Evolutionary conservation across 2,113 vertebrate species (phyloP).

Genomic region (Malurus elegans): DNA sequence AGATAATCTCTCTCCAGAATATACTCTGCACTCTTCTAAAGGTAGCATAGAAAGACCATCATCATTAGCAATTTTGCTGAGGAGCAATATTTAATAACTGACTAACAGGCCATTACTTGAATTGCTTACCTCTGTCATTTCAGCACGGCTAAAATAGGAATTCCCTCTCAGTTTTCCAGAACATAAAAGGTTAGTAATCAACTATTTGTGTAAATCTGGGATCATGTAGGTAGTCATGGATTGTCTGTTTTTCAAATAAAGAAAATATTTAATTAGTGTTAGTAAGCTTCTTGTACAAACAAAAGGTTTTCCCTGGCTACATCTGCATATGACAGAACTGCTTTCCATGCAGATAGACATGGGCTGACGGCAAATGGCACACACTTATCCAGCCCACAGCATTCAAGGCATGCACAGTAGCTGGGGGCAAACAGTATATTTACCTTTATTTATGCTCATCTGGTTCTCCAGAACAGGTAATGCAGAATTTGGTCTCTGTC

Average conservation of each 20-base stretch:
- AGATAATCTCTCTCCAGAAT: constrained; percentile 43
- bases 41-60: constrained; percentile 12
- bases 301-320: not conserved
- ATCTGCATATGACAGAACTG: not conserved
- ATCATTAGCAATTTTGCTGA: constrained; percentile 50
- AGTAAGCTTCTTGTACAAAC: not conserved
- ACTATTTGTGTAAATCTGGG: not conserved
- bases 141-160: not conserved
- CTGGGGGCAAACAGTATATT: not conserved
- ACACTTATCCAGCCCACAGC: not conserved
- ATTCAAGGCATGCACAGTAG: not conserved
- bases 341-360: not conserved
- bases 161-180: not conserved
- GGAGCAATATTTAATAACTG: constrained; percentile 38
- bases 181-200: not conserved
- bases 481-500: not conserved
- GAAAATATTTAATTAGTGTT: constrained; percentile 15
- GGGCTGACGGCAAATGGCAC: not conserved
- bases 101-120: constrained; percentile 42
- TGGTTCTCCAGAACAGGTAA: not conserved
- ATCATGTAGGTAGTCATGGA: not conserved
- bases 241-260: not conserved
- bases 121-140: constrained; percentile 41
- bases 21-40: constrained; percentile 4
- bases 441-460: not conserved